phyloP scores from a whole-genome alignment of 2,797 vertebrate species.

The Chelon auratus region DNA sequence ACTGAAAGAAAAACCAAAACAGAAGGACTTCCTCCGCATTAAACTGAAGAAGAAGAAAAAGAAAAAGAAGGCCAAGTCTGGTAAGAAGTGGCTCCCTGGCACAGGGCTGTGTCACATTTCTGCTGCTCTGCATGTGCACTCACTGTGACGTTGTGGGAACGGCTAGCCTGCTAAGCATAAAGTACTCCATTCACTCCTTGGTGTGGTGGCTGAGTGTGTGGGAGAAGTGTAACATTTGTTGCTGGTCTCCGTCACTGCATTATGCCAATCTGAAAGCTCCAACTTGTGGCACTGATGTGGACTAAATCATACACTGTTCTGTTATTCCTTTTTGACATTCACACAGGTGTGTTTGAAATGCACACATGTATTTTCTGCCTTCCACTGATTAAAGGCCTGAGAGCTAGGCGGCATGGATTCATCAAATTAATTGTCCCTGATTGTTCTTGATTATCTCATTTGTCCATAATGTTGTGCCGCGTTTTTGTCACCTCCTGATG shows the following conservation, averaged over 20 bases:
- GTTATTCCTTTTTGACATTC: conserved; percentile 26
- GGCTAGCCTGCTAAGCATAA: conserved; percentile 62
- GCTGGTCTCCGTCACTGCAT: conserved; percentile 40
- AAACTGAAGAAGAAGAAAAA: conserved; percentile 96
- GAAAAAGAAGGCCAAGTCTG: conserved; percentile 91
- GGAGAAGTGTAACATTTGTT: conserved; percentile 61
- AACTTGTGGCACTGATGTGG: conserved; percentile 24
- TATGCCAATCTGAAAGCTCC: conserved; percentile 13
- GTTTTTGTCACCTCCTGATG: conserved; percentile 51
- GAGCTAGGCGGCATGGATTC: conserved; percentile 3
- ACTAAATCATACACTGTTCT: conserved; percentile 4
- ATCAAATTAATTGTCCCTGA: conserved; percentile 25
- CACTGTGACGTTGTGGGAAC: conserved; percentile 53
- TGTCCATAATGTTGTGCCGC: conserved; percentile 59
- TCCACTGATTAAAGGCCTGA: conserved; percentile 32
- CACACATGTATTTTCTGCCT: not conserved
- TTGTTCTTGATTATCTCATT: conserved; percentile 41
- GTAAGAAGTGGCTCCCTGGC: conserved; percentile 80
- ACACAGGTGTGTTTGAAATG: conserved; percentile 2
- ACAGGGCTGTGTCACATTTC: conserved; percentile 20
- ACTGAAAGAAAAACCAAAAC: conserved; percentile 89
- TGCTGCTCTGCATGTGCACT: conserved; percentile 76
- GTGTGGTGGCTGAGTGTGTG: conserved; percentile 76
- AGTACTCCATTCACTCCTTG: conserved; percentile 67
- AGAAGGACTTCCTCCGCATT: conserved; percentile 90